Evolutionary conservation across 2,888 invertebrate species (phyloP).

Genomic region (Eupithecia centaureata): DNA sequence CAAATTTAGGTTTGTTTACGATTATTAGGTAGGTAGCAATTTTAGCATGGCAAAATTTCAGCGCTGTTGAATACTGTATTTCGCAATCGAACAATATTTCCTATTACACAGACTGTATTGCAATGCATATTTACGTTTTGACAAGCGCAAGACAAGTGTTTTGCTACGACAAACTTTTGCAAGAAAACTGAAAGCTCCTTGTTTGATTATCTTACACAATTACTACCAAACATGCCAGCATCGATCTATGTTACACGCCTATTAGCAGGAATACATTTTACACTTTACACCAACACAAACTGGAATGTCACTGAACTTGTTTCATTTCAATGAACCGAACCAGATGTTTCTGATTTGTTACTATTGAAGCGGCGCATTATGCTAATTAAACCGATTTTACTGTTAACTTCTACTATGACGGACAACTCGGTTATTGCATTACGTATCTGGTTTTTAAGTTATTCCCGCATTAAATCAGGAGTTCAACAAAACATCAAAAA

Average conservation of each 20-base stretch:
- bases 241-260: constrained; percentile 25
- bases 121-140: constrained; percentile 15
- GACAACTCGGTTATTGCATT: constrained; percentile 11
- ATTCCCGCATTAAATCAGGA: background rate
- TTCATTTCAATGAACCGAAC: constrained; percentile 46
- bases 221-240: background rate
- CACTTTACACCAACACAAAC: constrained; percentile 40
- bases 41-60: constrained; percentile 24
- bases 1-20: constrained; percentile 32
- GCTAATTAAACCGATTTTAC: constrained; percentile 40
- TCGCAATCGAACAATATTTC: constrained; percentile 24
- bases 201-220: constrained; percentile 6
- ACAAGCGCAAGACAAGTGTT: constrained; percentile 12
- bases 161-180: constrained; percentile 9
- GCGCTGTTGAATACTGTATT: constrained; percentile 21
- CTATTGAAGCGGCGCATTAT: constrained; percentile 42
- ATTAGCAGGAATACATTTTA: constrained; percentile 34
- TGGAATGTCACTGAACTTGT: constrained; percentile 48
- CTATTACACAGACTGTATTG: constrained; percentile 10
- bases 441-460: constrained; percentile 5
- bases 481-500: background rate
- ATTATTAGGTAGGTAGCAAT: constrained; percentile 22
- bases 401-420: constrained; percentile 24
- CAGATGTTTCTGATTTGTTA: constrained; percentile 46
- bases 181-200: constrained; percentile 7